Percentiles rank a stretch among this genome's conserved stretches.
Conservation (phyloP, 2,113 vertebrate genomes). For the Mellivora capensis region DNA sequence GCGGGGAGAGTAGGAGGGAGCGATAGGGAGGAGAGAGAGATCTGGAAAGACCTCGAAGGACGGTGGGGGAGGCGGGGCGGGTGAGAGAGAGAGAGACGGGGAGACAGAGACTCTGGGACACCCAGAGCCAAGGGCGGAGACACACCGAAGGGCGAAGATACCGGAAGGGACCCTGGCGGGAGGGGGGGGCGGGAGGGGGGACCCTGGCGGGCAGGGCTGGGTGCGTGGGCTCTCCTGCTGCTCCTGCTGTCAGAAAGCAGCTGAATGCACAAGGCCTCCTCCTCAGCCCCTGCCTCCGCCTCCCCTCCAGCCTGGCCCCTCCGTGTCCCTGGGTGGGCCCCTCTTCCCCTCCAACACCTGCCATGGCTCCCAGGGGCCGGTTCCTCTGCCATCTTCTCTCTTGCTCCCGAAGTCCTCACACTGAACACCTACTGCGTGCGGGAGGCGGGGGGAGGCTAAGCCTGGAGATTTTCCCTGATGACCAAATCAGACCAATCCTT, state of each 20-base stretch:
- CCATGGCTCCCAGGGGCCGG: background rate
- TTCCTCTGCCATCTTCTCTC: background rate
- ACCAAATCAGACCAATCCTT: background rate
- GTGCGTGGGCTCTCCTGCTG: background rate
- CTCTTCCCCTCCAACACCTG: background rate
- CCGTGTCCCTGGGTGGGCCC: accelerated
- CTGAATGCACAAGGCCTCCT: background rate
- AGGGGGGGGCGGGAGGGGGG: background rate
- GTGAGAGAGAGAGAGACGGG: background rate
- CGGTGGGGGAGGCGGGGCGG: no score
- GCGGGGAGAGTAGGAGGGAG: background rate
- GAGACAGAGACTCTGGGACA: background rate
- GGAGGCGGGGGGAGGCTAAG: no score
- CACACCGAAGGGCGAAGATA: background rate
- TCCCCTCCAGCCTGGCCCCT: background rate
- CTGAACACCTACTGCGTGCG: background rate
- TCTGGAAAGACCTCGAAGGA: background rate
- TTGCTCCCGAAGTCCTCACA: background rate
- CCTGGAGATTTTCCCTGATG: background rate
- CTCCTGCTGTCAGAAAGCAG: background rate
- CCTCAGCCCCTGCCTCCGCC: background rate
- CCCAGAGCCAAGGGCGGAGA: background rate
- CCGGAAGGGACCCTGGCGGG: background rate
- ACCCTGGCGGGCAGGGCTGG: background rate
- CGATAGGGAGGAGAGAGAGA: background rate